A percentile compares a stretch with the other conserved stretches of the same genome.
Evolutionary conservation across 1,140 invertebrate genomes (phyloP).

Genomic region (Bombyx mori): ASM3026992v2 NC_085121.1:7783501-7784000

Average conservation of each 20-base stretch:
- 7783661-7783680: conserved; percentile 92
- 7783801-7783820: too few species aligned
- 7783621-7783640: conserved; percentile 71
- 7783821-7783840: too few species aligned
- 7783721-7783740: conserved; percentile 90
- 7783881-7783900: too few species aligned
- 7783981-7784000: conserved; percentile 60
- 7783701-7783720: conserved; percentile 94
- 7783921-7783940: too few species aligned
- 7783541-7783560: conserved; percentile 65
- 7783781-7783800: too few species aligned
- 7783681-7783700: conserved; percentile 91
- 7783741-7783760: conserved; percentile 55
- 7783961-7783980: conserved; percentile 61
- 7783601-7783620: too few species aligned
- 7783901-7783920: too few species aligned
- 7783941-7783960: neutral
- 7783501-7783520: conserved; percentile 72
- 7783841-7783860: too few species aligned
- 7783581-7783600: neutral
- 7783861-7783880: too few species aligned
- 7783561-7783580: neutral
- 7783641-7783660: conserved; percentile 88
- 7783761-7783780: too few species aligned
- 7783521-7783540: conserved; percentile 76